phyloP scores from a whole-genome alignment of 2,888 invertebrate species.

The Punctoribates punctum region DNA sequence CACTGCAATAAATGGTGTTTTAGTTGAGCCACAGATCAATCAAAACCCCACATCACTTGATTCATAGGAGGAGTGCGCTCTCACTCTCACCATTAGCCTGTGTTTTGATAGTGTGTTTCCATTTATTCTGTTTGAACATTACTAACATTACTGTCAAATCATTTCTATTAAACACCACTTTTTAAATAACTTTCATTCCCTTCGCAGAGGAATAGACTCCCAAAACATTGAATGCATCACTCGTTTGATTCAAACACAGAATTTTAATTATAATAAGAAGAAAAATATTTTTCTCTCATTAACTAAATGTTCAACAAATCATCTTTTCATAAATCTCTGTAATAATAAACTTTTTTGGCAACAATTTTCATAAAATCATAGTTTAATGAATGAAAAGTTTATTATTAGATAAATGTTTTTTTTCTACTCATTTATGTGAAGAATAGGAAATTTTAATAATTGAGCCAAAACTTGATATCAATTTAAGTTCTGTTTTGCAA shows the following conservation, averaged over 20 bases:
- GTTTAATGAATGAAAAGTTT: not conserved
- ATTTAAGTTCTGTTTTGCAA: not conserved
- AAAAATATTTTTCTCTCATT: not conserved
- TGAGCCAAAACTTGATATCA: not conserved
- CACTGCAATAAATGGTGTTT: not conserved
- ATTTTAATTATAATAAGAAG: not conserved
- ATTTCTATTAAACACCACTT: not conserved
- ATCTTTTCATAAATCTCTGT: conserved; percentile 4
- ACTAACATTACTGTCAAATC: conserved; percentile 2
- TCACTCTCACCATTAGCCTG: not conserved
- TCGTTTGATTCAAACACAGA: not conserved
- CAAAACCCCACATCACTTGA: conserved; percentile 11
- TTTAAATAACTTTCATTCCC: not conserved
- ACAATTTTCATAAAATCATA: not conserved
- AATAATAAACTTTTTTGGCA: conserved; percentile 6
- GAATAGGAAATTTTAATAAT: not conserved
- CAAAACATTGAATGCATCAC: not conserved
- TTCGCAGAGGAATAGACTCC: too few relatives aligned
- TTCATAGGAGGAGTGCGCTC: not conserved
- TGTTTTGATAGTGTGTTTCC: conserved; percentile 10
- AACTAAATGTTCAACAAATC: conserved; percentile 7
- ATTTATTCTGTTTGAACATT: not conserved
- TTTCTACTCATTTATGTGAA: not conserved
- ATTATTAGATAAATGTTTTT: not conserved
- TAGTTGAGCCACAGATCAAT: conserved; percentile 4